Conservation (phyloP, 1,140 invertebrate genomes). For the Sycobia sp. region DNA sequence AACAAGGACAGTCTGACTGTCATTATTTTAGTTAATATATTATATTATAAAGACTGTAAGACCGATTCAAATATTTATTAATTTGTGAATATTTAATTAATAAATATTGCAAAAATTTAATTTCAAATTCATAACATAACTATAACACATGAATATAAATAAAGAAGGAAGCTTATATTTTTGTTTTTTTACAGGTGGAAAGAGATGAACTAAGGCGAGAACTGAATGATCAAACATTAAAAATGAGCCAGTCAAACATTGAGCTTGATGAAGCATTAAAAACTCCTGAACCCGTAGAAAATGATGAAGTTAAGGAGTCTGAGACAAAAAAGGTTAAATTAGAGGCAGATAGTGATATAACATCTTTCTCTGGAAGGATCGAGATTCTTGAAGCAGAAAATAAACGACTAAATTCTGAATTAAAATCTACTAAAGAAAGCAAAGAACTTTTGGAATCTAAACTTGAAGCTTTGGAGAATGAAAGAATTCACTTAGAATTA, state of each 20-base stretch:
- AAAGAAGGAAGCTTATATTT: too few species aligned
- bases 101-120: too few species aligned
- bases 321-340: constrained; percentile 58
- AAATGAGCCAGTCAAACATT: constrained; percentile 45
- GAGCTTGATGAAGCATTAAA: constrained; percentile 42
- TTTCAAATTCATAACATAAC: too few species aligned
- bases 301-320: constrained; percentile 62
- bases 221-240: constrained; percentile 43
- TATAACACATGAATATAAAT: too few species aligned
- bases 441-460: constrained; percentile 49
- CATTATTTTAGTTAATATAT: too few species aligned
- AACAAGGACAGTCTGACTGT: too few species aligned
- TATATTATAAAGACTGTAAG: too few species aligned
- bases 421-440: constrained; percentile 43
- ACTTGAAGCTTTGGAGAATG: constrained; percentile 52
- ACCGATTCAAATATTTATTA: too few species aligned
- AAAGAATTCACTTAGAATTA: constrained; percentile 54
- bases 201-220: constrained; percentile 44
- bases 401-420: constrained; percentile 45
- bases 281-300: constrained; percentile 59
- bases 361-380: constrained; percentile 39
- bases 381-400: constrained; percentile 53
- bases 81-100: too few species aligned
- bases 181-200: constrained; percentile 38
- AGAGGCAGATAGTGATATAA: constrained; percentile 41